Percentiles rank a stretch among this genome's conserved stretches.
Conservation (phyloP, 2,797 vertebrate genomes). For the Eospalax fontanierii region DNA sequence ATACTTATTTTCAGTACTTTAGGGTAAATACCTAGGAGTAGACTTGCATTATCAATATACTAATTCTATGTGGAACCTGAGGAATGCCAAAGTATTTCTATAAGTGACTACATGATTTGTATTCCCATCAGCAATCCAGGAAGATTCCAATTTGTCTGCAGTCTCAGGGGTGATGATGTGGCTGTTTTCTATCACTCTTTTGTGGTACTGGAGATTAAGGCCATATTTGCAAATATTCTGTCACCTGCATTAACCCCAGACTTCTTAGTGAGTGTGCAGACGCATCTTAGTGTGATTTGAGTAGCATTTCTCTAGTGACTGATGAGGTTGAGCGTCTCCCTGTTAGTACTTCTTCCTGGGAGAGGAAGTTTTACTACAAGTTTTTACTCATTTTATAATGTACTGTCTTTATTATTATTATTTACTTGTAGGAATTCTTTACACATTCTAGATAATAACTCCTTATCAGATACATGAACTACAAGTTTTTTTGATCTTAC, state of each 20-base stretch:
- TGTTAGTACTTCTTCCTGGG: slow-evolving; percentile 47
- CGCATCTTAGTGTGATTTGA: not conserved
- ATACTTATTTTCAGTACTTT: not conserved
- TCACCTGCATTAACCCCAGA: not conserved
- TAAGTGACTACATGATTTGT: not conserved
- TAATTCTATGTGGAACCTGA: slow-evolving; percentile 12
- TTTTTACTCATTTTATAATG: not conserved
- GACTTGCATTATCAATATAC: not conserved
- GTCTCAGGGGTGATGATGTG: not conserved
- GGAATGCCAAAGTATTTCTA: not conserved
- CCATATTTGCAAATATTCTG: not conserved
- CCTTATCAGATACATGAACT: slow-evolving; percentile 39
- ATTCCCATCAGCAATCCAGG: not conserved
- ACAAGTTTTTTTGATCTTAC: not conserved
- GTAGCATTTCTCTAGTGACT: slow-evolving; percentile 18
- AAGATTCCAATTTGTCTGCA: not conserved
- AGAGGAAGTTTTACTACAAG: slow-evolving; percentile 8
- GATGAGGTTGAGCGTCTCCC: not conserved
- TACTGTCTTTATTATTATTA: not conserved
- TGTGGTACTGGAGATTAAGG: not conserved
- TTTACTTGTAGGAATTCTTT: slow-evolving; percentile 28
- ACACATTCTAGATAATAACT: not conserved
- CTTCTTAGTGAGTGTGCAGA: not conserved
- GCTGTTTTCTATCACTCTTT: not conserved
- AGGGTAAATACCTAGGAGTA: not conserved